Percentiles rank a stretch among this genome's conserved stretches.
Evolutionary conservation across 2,888 invertebrate species (phyloP).

Genomic region (Acanthoscelides obtectus): DNA sequence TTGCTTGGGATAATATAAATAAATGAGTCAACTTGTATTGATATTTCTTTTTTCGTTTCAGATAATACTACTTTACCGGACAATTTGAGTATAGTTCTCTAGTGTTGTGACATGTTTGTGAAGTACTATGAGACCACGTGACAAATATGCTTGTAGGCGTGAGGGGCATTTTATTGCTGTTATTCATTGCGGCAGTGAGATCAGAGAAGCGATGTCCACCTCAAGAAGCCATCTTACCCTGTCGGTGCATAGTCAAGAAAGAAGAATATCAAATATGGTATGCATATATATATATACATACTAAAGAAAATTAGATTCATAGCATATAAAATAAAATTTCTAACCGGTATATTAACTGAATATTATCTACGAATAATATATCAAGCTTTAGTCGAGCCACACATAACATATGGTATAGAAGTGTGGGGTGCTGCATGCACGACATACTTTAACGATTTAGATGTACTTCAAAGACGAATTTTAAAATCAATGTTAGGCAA

Average conservation of each 20-base stretch:
- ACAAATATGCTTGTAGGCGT: not conserved
- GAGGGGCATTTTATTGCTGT: not conserved
- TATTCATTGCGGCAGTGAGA: not conserved
- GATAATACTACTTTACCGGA: not conserved
- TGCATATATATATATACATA: conserved; percentile 26
- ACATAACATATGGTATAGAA: too few relatives aligned
- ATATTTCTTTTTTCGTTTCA: not conserved
- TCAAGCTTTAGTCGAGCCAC: too few relatives aligned
- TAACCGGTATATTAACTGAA: too few relatives aligned
- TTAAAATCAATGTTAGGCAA: too few relatives aligned
- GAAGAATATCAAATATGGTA: conserved; percentile 85
- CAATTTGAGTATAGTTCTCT: not conserved
- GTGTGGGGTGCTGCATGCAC: too few relatives aligned
- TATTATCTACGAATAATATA: too few relatives aligned
- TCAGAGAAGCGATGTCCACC: conserved; percentile 57
- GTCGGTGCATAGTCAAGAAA: conserved; percentile 72
- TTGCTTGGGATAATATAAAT: not conserved
- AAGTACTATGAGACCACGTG: not conserved
- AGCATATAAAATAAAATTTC: too few relatives aligned
- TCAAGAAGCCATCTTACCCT: conserved; percentile 73
- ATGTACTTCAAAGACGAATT: too few relatives aligned
- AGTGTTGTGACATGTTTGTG: not conserved
- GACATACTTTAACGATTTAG: too few relatives aligned
- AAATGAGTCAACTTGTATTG: not conserved
- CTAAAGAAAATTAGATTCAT: too few relatives aligned